A percentile compares a stretch with the other conserved stretches of the same genome.
phyloP scores from a whole-genome alignment of 2,888 invertebrate genomes.

The Xestia xanthographa region DNA sequence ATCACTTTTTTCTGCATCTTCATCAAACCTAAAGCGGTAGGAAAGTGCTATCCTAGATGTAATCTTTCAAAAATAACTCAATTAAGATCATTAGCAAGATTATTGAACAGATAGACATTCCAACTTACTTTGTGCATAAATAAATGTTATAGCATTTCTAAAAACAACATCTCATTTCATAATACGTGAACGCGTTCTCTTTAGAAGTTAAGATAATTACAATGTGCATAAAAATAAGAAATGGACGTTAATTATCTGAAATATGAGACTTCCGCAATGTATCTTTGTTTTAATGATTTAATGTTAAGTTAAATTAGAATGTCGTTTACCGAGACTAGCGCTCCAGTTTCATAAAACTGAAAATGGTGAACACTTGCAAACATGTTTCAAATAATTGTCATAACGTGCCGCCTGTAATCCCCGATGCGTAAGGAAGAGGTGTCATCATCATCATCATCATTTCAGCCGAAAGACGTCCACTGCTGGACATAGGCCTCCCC shows the following conservation, averaged over 20 bases:
- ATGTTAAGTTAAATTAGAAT: slow-evolving; percentile 16
- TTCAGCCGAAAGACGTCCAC: too few relatives aligned
- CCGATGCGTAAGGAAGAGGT: neutral
- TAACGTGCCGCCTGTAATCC: neutral
- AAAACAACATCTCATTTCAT: slow-evolving; percentile 22
- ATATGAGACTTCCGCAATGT: slow-evolving; percentile 52
- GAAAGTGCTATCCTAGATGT: neutral
- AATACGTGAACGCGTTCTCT: slow-evolving; percentile 42
- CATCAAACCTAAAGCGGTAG: too few relatives aligned
- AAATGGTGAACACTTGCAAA: neutral
- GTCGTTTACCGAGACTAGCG: neutral
- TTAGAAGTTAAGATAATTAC: slow-evolving; percentile 45
- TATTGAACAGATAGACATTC: neutral
- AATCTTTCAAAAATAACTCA: neutral
- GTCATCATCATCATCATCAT: too few relatives aligned
- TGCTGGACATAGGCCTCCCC: too few relatives aligned
- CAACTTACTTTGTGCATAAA: neutral
- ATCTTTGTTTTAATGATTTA: slow-evolving; percentile 12
- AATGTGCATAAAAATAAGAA: slow-evolving; percentile 52
- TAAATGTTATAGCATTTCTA: slow-evolving; percentile 17
- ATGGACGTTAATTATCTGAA: slow-evolving; percentile 49
- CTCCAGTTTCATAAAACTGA: neutral
- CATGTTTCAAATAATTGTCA: neutral
- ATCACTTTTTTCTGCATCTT: too few relatives aligned
- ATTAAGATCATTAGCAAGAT: neutral